These are phyloP conservation scores for Drosophila truncata DNA, from an alignment of 1,140 invertebrate species.

Conservation along the genomic window DNA sequence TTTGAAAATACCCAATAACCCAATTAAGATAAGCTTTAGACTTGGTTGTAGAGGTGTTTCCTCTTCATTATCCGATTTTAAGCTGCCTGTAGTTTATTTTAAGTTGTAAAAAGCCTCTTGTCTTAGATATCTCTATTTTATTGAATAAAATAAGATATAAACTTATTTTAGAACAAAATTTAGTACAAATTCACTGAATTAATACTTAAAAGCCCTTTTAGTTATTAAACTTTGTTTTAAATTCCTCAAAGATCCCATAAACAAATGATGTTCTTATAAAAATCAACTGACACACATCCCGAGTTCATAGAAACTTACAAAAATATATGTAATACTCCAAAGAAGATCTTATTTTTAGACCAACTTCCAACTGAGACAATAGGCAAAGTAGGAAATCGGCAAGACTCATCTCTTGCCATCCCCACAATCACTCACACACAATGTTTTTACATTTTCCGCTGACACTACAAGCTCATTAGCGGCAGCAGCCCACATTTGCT, in stretches of 20 bases:
- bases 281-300: background rate
- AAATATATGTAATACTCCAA: background rate
- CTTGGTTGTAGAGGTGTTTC: background rate
- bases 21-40: background rate
- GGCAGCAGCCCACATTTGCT: slow-evolving; percentile 73
- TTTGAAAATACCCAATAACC: no score
- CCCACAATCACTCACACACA: background rate
- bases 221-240: background rate
- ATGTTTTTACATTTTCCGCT: slow-evolving; percentile 41
- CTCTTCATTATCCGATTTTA: background rate
- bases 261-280: no score
- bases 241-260: background rate
- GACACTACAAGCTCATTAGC: slow-evolving; percentile 77
- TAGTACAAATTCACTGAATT: background rate
- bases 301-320: background rate
- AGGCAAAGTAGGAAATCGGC: slow-evolving; percentile 2
- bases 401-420: slow-evolving; percentile 1
- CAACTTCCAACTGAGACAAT: slow-evolving; percentile 9
- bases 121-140: no score
- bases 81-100: no score
- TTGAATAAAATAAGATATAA: background rate
- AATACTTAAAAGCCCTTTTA: rapidly evolving
- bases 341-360: background rate
- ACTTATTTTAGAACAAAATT: background rate
- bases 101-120: background rate